Conservation (phyloP, 2,888 invertebrate species). For the Lasiommata megera region DNA sequence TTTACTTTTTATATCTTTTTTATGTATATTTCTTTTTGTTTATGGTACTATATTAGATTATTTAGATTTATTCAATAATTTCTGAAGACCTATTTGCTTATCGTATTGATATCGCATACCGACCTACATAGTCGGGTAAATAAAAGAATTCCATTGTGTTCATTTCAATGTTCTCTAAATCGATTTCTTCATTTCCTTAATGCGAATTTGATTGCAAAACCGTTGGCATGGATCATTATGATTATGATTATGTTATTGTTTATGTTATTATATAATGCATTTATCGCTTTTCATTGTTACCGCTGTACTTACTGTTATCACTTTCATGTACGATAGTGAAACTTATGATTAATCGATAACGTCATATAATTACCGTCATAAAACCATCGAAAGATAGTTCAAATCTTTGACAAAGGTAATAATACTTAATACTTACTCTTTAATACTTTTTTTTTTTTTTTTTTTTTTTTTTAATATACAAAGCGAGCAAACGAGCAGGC, state of each 20-base stretch:
- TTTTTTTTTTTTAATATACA: too few relatives aligned
- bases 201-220: slow-evolving; percentile 7
- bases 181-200: background rate
- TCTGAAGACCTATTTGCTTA: too few relatives aligned
- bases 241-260: background rate
- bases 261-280: background rate
- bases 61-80: too few relatives aligned
- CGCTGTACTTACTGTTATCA: background rate
- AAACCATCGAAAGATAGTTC: background rate
- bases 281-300: background rate
- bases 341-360: background rate
- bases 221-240: background rate
- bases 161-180: background rate
- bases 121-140: too few relatives aligned
- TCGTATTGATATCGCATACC: too few relatives aligned
- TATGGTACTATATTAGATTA: too few relatives aligned
- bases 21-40: too few relatives aligned
- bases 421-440: too few relatives aligned
- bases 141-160: background rate
- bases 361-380: background rate
- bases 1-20: too few relatives aligned
- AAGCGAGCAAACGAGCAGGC: too few relatives aligned
- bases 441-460: too few relatives aligned
- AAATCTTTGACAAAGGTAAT: background rate
- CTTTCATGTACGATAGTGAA: background rate